These are phyloP conservation scores for Macrochelys suwanniensis DNA, from an alignment of 2,797 vertebrate species.

Conservation along the genomic window DNA sequence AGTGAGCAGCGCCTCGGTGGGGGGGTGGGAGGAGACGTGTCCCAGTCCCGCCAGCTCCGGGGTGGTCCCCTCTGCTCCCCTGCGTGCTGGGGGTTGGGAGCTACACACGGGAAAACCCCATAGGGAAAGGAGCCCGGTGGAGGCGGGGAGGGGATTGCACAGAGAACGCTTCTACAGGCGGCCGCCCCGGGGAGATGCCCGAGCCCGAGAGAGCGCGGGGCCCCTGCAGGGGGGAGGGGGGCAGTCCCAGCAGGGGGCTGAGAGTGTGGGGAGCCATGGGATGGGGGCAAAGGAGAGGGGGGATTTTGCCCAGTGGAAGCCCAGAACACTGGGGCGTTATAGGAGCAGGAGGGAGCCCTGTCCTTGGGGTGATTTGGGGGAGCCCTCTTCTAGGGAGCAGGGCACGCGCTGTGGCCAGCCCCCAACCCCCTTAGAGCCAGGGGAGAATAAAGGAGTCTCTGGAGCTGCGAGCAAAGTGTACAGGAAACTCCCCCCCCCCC, in stretches of 20 bases:
- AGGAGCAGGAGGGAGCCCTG: not conserved
- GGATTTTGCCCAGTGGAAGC: too few species aligned
- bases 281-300: too few species aligned
- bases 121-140: not conserved
- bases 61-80: not conserved
- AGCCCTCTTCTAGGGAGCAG: too few species aligned
- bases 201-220: not conserved
- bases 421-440: too few species aligned
- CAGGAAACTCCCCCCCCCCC: not conserved
- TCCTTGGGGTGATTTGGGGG: not conserved
- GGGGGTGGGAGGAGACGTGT: too few species aligned
- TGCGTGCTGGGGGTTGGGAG: not conserved
- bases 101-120: rapidly evolving
- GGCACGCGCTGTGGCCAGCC: not conserved
- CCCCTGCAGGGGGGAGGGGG: not conserved
- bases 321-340: too few species aligned
- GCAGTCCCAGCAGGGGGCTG: not conserved
- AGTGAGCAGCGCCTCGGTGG: not conserved
- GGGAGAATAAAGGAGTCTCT: not conserved
- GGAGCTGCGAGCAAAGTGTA: not conserved
- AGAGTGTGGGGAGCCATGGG: not conserved
- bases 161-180: not conserved
- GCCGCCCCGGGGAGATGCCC: not conserved
- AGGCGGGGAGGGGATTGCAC: not conserved
- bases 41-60: not conserved